Base-by-base conservation (phyloP, 2,888 invertebrate genomes). In the Lasioglossum oenotherae region DNA sequence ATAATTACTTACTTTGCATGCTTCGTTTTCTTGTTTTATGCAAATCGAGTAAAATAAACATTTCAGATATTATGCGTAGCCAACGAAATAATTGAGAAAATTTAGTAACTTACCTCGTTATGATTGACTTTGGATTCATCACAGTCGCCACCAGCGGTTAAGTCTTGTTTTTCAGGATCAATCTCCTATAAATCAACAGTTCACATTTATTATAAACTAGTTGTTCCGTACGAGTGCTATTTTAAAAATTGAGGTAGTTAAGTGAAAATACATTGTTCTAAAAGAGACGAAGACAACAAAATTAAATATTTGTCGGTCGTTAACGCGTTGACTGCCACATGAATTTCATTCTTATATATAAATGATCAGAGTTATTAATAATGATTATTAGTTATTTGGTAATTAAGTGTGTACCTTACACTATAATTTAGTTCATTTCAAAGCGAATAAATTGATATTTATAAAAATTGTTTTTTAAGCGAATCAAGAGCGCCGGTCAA, bases 131-230 rank as follows among this genome's bases (percentile, higher is more conserved):
- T 95, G 81, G 92, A 87, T 77, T 95, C 95, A 73, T 95, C 94
- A 82, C 91, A 93, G 80, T 95, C 95, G 76, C 94, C 95, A 69
- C 94, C 94, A 78, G 94, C 93, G 35, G 93, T 93, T 71, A 93
- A 84, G 86, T 96, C 95, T 94, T 97, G 97, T 93, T 97, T 96
- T 88, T 97, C 97, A 91, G 97, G 96, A 95, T 97, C 97, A 92
- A 97, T 96, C 95, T 97, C 97, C 97, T 97, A 92, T 73, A 77
- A 92, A 89, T 74, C 64, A 75, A 73, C 27, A 23, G 31, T 76
- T 77, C 6, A 71, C 35, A 35, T 31, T 73, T 44, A 74, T 74
- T 41, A 71, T 12, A 35, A 38, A 16, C 10, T 41, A 44, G 71
- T 31, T 31, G 53, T 64, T 27, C 27, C 35, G 8, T 16, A n/a